A percentile compares a stretch with the other conserved stretches of the same genome.
Conservation (phyloP, 2,113 vertebrate species). For the Mormoops blainvillei region DNA sequence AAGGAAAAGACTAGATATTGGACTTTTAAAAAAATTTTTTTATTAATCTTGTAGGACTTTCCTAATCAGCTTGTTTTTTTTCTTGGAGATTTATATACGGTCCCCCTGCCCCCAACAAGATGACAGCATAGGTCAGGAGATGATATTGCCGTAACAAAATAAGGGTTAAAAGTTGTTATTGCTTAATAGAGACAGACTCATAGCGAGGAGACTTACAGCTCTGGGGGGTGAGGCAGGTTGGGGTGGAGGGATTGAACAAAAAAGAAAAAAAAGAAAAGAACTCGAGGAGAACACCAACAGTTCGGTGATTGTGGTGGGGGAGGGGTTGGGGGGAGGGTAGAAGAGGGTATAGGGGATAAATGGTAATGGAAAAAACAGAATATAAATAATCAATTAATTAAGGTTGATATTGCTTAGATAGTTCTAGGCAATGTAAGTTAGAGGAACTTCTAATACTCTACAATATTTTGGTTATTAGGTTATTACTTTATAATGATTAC, state of each 20-base stretch:
- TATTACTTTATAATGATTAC: not conserved
- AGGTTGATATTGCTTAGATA: not conserved
- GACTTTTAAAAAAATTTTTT: not conserved
- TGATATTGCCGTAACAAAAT: not conserved
- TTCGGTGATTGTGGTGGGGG: no score
- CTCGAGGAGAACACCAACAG: no score
- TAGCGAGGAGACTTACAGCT: no score
- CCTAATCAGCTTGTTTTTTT: not conserved
- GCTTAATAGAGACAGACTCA: not conserved
- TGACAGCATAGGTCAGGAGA: not conserved
- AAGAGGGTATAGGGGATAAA: no score
- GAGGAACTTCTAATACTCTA: not conserved
- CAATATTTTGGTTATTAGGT: conserved; percentile 14
- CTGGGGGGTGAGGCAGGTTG: no score
- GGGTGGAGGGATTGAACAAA: no score
- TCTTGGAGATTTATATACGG: not conserved
- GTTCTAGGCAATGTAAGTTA: not conserved
- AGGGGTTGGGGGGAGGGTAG: no score
- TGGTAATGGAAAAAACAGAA: no score
- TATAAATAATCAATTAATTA: not conserved
- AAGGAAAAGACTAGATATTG: not conserved
- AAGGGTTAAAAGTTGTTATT: not conserved
- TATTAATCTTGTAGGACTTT: not conserved
- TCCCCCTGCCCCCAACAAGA: not conserved
- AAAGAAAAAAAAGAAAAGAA: no score